Conservation (phyloP, 2,113 vertebrate genomes). For the Axis porcinus region DNA sequence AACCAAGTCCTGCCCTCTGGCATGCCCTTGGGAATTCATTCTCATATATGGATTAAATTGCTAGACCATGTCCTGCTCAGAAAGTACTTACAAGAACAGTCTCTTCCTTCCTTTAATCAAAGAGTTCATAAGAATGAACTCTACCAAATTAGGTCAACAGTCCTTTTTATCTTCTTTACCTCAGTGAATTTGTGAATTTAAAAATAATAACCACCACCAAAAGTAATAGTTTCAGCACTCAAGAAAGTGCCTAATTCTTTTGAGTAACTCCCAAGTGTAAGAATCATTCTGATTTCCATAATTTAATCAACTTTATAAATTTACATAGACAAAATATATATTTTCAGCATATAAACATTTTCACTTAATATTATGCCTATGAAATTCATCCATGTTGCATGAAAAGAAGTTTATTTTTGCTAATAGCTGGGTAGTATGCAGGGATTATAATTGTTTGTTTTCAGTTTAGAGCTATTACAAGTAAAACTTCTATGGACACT, state of each 20-base stretch:
- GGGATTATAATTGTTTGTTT: not conserved
- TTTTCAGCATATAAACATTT: not conserved
- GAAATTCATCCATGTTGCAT: not conserved
- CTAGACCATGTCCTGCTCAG: not conserved
- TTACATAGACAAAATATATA: not conserved
- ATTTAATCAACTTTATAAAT: not conserved
- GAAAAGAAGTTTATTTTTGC: not conserved
- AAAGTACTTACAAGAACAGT: not conserved
- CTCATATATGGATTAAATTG: not conserved
- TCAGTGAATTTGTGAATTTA: not conserved
- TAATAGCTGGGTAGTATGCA: not conserved
- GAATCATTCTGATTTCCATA: not conserved
- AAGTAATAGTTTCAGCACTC: not conserved
- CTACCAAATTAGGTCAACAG: not conserved
- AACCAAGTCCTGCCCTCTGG: not conserved
- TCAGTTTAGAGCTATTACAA: not conserved
- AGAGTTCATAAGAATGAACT: not conserved
- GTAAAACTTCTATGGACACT: not conserved
- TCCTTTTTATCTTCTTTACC: not conserved
- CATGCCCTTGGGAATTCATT: not conserved
- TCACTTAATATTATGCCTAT: not conserved
- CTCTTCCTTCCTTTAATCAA: not conserved
- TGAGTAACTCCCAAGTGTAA: not conserved
- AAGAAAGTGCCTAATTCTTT: not conserved
- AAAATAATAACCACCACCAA: not conserved